Conservation (phyloP, 2,888 invertebrate species). For the Leistus spinibarbis region DNA sequence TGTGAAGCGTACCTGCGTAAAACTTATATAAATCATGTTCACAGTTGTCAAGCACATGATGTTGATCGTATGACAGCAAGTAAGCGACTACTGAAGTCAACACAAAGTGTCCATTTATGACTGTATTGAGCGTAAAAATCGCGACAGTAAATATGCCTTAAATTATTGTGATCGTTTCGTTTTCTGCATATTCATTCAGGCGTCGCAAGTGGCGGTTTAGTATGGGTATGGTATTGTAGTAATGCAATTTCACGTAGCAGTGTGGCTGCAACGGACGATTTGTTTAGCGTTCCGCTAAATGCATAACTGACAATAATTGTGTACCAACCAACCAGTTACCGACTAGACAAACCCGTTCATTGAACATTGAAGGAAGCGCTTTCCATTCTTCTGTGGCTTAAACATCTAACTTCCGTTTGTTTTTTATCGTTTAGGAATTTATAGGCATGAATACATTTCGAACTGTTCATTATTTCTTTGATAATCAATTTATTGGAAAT, state of each 20-base stretch:
- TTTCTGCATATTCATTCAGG: neutral
- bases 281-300: neutral
- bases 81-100: neutral
- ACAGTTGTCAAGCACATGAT: neutral
- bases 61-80: neutral
- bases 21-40: neutral
- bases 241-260: neutral
- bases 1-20: neutral
- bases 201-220: neutral
- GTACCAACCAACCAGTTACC: neutral
- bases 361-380: neutral
- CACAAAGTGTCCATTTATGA: neutral
- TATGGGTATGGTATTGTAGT: too few species aligned
- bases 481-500: neutral
- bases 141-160: constrained; percentile 1
- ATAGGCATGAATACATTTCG: neutral
- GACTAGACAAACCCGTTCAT: neutral
- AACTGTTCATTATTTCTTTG: neutral
- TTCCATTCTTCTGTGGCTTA: neutral
- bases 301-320: neutral
- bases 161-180: neutral
- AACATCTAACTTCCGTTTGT: neutral
- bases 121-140: neutral
- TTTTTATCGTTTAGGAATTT: neutral
- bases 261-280: neutral